These are phyloP conservation scores for Pampusana beccarii DNA, from an alignment of 2,113 vertebrate genomes.

Conservation along the genomic window DNA sequence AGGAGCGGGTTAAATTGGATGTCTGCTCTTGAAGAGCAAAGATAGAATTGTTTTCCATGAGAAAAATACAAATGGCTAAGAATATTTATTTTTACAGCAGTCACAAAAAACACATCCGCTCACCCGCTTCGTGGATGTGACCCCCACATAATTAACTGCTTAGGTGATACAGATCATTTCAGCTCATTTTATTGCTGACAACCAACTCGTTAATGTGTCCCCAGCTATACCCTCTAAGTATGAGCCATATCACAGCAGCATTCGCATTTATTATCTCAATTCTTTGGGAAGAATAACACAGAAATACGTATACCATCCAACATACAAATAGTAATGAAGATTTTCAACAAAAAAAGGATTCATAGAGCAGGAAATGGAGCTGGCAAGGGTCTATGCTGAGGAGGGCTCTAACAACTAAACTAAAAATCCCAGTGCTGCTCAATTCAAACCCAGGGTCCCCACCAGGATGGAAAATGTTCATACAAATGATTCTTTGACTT, in stretches of 20 bases:
- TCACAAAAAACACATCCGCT: not conserved
- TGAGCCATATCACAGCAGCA: not conserved
- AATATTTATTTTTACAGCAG: not conserved
- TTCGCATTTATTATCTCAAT: not conserved
- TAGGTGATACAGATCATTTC: not conserved
- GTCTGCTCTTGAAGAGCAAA: not conserved
- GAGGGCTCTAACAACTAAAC: not conserved
- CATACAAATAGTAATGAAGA: not conserved
- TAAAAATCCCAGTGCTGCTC: not conserved
- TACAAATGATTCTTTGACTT: not conserved
- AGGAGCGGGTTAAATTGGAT: not conserved
- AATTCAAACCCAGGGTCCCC: not conserved
- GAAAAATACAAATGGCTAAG: not conserved
- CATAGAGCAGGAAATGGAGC: not conserved
- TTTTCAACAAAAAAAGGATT: not conserved
- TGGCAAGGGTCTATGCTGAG: not conserved
- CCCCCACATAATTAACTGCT: not conserved
- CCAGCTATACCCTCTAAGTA: not conserved
- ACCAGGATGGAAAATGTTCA: not conserved
- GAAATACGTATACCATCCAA: not conserved
- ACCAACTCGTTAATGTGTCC: not conserved
- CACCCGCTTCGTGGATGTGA: not conserved
- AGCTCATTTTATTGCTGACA: not conserved
- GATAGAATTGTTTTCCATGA: fast-evolving
- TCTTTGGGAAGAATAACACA: not conserved